A percentile compares a stretch with the other conserved stretches of the same genome.
phyloP scores from a whole-genome alignment of 2,113 vertebrate genomes.

The Sus scrofa region DNA sequence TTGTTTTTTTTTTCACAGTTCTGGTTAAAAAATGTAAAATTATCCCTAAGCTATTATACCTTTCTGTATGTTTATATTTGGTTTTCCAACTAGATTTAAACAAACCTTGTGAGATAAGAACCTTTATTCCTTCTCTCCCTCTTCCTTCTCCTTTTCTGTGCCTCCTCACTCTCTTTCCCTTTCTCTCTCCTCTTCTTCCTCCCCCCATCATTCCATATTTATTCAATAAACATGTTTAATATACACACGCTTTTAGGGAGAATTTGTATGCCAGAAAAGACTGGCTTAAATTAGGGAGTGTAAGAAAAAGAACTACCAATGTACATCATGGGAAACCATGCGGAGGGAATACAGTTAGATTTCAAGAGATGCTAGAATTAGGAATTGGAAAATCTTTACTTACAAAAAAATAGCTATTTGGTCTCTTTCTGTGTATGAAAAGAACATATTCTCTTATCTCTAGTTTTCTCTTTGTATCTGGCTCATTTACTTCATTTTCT shows the following conservation, averaged over 20 bases:
- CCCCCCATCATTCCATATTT: neutral
- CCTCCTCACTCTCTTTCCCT: neutral
- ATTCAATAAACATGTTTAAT: neutral
- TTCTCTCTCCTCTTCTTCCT: neutral
- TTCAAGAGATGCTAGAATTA: constrained; percentile 5
- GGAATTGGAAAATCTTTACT: neutral
- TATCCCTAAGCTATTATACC: neutral
- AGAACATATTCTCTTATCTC: neutral
- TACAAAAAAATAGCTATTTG: constrained; percentile 1
- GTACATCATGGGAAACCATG: neutral
- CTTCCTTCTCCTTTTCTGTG: neutral
- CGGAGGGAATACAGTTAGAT: neutral
- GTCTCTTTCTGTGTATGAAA: neutral
- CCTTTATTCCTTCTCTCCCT: neutral
- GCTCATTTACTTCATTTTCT: neutral
- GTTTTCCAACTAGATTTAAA: neutral
- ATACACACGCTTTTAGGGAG: neutral
- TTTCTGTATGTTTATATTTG: constrained; percentile 10
- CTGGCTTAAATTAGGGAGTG: neutral
- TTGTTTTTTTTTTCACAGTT: constrained; percentile 33
- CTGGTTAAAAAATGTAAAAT: neutral
- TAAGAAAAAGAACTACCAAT: neutral
- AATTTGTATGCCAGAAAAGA: neutral
- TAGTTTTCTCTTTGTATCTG: neutral
- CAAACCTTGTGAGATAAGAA: neutral